Evolutionary conservation across 2,113 vertebrate genomes (phyloP).

Genomic region (Engraulis encrasicolus): DNA sequence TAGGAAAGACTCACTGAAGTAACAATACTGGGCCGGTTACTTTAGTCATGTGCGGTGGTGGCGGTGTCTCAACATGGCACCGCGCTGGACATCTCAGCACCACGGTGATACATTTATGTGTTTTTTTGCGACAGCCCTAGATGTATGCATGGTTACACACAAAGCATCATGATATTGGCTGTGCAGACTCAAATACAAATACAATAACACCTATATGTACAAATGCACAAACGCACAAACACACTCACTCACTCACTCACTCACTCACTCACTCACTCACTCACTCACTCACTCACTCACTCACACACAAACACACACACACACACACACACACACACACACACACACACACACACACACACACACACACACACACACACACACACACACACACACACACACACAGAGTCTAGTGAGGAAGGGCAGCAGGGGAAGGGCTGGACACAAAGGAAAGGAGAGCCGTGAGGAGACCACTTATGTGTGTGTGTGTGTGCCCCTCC

Average conservation of each 20-base stretch:
- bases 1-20: no score
- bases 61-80: no score
- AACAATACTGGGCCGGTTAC: no score
- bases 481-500: no score
- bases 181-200: background rate
- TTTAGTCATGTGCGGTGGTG: no score
- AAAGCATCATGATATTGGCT: no score
- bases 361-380: constrained; percentile 27
- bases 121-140: no score
- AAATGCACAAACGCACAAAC: background rate
- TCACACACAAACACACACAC: no score
- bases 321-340: constrained; percentile 11
- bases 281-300: background rate
- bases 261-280: background rate
- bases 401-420: constrained; percentile 38
- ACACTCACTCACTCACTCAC: background rate
- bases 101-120: no score
- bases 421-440: constrained; percentile 45
- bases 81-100: no score
- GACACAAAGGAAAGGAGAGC: constrained; percentile 38
- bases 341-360: background rate
- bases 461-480: no score
- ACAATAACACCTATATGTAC: background rate
- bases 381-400: constrained; percentile 36
- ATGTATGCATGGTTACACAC: no score